Percentiles rank a stretch among this genome's conserved stretches.
Evolutionary conservation across 2,113 vertebrate genomes (phyloP).

Genomic region (Arizona elegans): DNA sequence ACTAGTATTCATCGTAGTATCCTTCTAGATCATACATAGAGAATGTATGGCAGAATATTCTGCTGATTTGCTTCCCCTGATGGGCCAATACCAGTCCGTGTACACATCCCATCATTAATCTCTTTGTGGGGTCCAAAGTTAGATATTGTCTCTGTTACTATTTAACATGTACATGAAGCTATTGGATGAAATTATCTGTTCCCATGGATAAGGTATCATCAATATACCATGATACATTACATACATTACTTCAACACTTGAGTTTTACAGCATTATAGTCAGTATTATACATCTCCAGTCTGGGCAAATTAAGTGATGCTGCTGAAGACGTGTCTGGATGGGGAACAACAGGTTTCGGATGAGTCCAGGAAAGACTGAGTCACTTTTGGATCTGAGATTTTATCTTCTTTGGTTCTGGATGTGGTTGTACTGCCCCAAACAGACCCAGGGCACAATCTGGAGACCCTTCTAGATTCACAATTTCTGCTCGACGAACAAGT

Average conservation of each 20-base stretch:
- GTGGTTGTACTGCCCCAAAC: background rate
- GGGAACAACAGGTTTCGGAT: background rate
- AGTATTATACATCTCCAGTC: background rate
- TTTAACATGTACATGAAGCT: background rate
- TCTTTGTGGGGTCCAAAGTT: background rate
- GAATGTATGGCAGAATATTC: background rate
- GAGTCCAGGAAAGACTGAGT: background rate
- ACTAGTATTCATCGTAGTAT: background rate
- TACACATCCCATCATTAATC: background rate
- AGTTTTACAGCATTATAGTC: background rate
- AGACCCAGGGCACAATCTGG: background rate
- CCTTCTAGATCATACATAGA: background rate
- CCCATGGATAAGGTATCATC: background rate
- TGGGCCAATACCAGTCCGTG: background rate
- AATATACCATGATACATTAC: background rate
- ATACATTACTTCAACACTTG: too few species aligned
- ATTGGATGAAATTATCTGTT: background rate
- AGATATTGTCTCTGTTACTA: background rate
- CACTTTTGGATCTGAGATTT: background rate
- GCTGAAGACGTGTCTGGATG: background rate
- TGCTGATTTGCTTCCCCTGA: background rate
- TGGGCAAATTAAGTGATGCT: background rate
- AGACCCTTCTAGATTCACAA: background rate
- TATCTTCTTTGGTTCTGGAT: background rate
- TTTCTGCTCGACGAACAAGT: background rate